phyloP scores from a whole-genome alignment of 2,888 invertebrate genomes.

The Tanytarsus gracilentus region DNA sequence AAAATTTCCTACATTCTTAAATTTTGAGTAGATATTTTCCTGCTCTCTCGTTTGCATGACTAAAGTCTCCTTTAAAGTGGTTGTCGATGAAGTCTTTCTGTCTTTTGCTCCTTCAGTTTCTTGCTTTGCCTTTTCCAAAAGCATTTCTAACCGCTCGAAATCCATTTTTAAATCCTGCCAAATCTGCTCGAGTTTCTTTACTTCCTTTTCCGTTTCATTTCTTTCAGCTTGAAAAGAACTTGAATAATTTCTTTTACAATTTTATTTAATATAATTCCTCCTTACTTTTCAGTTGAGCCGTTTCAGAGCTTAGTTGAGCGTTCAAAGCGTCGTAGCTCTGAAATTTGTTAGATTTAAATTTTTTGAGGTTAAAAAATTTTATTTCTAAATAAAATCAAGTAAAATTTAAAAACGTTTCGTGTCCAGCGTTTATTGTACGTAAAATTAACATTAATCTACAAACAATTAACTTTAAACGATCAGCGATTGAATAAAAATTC shows the following conservation, averaged over 20 bases:
- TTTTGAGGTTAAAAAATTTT: neutral
- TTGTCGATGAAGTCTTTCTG: neutral
- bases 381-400: neutral
- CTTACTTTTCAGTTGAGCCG: slow-evolving; percentile 30
- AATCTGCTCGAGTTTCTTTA: slow-evolving; percentile 31
- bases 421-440: no score
- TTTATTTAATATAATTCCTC: no score
- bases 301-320: slow-evolving; percentile 32
- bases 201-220: slow-evolving; percentile 30
- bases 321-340: slow-evolving; percentile 32
- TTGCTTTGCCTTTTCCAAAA: slow-evolving; percentile 32
- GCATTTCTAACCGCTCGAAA: slow-evolving; percentile 32
- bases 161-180: slow-evolving; percentile 33
- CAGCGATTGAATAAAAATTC: slow-evolving; percentile 26
- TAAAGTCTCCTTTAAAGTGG: slow-evolving; percentile 32
- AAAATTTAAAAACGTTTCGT: neutral
- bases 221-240: slow-evolving; percentile 31
- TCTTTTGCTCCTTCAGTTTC: slow-evolving; percentile 28
- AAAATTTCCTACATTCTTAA: slow-evolving; percentile 30
- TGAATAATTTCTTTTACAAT: no score
- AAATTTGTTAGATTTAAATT: neutral
- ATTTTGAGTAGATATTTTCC: slow-evolving; percentile 30
- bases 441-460: neutral
- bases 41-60: slow-evolving; percentile 32
- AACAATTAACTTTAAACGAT: slow-evolving; percentile 2